Evolutionary conservation across 2,797 vertebrate species (phyloP), one percentile per base, ranked within the genome.

Genomic region (Tympanoctomys barrerae): DNA sequence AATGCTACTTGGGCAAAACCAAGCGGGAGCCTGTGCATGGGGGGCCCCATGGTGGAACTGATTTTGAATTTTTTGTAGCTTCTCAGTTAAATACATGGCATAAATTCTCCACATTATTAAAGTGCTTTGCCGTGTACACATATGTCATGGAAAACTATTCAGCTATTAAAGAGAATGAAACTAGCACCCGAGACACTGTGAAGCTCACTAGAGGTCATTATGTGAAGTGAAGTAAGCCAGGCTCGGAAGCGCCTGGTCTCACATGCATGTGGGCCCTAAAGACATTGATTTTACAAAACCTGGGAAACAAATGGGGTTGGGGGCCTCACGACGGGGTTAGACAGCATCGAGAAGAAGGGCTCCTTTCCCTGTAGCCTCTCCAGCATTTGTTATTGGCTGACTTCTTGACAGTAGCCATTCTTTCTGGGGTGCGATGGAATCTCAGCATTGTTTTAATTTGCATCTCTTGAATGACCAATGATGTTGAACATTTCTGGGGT

Each of bases 21-120:
- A 57, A 59, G 19, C 16, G 46, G 49, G 66, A 31, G 4, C 2
- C 26, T 21, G 7, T 0, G 0, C 0, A 4, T 31, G 54, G 54
- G 28, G 14, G 66, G 31, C 36, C 14, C 49, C 0, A 7, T 81
- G 52, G 22, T 5, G 36, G 36, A 54, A 42, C 0, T 1, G 75
- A n/a, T 36, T 0, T 1, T 28, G 59, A 4, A 18, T 26, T 71
- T n/a, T 49, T 12, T 7, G 39, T 12, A 46, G 52, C 49, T 82
- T 92, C 83, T 22, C n/a, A 2, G 36, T 10, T 31, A 16, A 28
- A 31, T 26, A 59, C 0, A 7, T 2, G 1, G 18, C n/a, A 1
- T 1, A 3, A 21, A 3, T 59, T 22, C 12, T 24, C 61, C 1
- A 1, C 7, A 2, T 19, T 3, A 33, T 24, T 64, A 14, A 13